Evolutionary conservation across 1,140 invertebrate genomes (phyloP).

Genomic region (Pseudoatta argentina): DNA sequence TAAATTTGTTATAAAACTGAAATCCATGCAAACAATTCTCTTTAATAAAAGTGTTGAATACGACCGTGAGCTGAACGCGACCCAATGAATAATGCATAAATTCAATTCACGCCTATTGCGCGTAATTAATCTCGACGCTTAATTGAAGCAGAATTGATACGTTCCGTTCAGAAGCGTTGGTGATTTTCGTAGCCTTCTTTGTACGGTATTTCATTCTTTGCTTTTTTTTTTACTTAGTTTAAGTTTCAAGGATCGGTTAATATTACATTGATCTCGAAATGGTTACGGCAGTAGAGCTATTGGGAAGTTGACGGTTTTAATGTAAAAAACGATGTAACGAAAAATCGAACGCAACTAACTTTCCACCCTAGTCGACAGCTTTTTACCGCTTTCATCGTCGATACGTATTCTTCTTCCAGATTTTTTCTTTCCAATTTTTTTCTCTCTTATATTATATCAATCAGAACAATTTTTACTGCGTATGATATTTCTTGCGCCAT

Average conservation of each 20-base stretch:
- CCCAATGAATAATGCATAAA: constrained; percentile 54
- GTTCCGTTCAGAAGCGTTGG: neutral
- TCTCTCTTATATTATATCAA: neutral
- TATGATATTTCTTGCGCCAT: constrained; percentile 4
- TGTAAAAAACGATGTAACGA: constrained; percentile 45
- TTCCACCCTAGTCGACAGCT: neutral
- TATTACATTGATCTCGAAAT: constrained; percentile 12
- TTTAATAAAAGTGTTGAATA: constrained; percentile 46
- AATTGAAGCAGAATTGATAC: constrained; percentile 52
- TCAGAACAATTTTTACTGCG: constrained; percentile 11
- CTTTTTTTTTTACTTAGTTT: constrained; percentile 4
- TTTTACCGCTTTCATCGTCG: constrained; percentile 29
- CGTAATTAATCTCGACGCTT: constrained; percentile 50
- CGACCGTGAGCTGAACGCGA: neutral
- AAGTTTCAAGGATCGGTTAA: constrained; percentile 17
- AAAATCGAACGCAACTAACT: constrained; percentile 37
- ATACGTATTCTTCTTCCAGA: neutral
- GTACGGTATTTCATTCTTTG: neutral
- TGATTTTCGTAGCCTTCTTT: constrained; percentile 3
- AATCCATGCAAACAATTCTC: constrained; percentile 28
- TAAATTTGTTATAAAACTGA: constrained; percentile 39
- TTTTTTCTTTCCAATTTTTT: constrained; percentile 31
- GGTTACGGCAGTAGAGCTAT: neutral
- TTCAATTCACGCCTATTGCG: constrained; percentile 42
- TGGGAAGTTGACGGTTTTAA: constrained; percentile 31